phyloP scores from a whole-genome alignment of 2,113 vertebrate species.

The Trochalopteron elliotii region DNA sequence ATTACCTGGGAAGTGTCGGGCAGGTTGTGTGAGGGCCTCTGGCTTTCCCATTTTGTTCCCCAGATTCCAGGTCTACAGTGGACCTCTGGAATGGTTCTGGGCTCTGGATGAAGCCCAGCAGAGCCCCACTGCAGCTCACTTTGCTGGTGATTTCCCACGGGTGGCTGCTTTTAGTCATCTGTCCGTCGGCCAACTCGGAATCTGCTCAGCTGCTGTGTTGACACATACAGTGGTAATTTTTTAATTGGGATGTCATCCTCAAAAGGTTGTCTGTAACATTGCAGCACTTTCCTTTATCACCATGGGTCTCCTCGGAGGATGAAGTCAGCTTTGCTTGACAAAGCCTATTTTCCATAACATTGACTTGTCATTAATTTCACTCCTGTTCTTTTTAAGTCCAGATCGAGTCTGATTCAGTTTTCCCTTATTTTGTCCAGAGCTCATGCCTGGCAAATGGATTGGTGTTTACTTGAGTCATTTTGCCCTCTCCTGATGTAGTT shows the following conservation, averaged over 20 bases:
- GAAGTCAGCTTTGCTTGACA: background rate
- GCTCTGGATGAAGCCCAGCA: background rate
- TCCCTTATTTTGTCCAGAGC: background rate
- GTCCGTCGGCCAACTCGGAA: background rate
- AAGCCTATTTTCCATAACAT: background rate
- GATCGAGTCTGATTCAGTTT: background rate
- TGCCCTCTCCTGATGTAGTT: background rate
- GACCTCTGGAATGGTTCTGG: background rate
- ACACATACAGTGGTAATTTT: background rate
- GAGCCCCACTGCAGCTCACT: background rate
- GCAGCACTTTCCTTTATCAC: background rate
- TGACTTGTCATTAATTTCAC: rapidly evolving
- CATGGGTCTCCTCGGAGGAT: background rate
- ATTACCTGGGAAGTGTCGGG: background rate
- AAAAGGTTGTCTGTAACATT: background rate
- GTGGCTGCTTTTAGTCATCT: background rate
- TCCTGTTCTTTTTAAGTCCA: background rate
- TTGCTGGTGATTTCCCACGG: background rate
- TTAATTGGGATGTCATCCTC: background rate
- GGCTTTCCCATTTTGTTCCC: background rate
- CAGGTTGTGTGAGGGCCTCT: background rate
- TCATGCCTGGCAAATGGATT: background rate
- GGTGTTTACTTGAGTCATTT: background rate
- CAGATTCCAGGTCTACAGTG: rapidly evolving
- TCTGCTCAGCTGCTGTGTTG: background rate